Base-by-base conservation (phyloP, 2,797 vertebrate species). In the Threskiornis aethiopicus region DNA sequence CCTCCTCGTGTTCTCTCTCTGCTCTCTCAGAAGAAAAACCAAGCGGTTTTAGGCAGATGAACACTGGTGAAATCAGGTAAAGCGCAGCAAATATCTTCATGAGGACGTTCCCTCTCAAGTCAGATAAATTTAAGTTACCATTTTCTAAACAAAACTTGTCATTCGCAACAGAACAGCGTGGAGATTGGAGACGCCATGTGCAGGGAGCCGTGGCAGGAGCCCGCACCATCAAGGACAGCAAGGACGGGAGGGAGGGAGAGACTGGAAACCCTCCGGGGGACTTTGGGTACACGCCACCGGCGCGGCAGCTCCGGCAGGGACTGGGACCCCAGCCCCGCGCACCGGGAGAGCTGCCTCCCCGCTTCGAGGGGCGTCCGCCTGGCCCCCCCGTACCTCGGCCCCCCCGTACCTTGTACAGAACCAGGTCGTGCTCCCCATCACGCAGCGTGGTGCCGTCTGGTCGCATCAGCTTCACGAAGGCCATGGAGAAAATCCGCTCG, bases 401-500 rank as follows among this genome's bases (percentile, higher is more conserved):
- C 35, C 70, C 49, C 2, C 11, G 0, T 89, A 97, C 97, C 97
- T 97, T 97, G 90, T 97, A 97, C 1, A 97, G 92, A 37, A 97
- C 6, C 47, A 97, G 87, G 77, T 97, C 94, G 2, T 97, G 96
- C 67, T 97, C 97, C 55, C 97, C 97, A 0, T 97, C 97, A 3
- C 85, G 66, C 72, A 97, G 90, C 0, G 97, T 97, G 76, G 97
- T 97, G 70, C 97, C 97, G 0, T 97, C 96, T 1, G 93, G 86
- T 14, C 54, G 75, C 66, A 97, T 96, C 94, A 97, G 84, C 89
- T 80, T 90, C 94, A 97, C 96, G 0, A 96, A 97, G 37, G 97
- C 97, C 97, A 97, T 95, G 89, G 97, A 97, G 93, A 97, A 97
- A 75, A 96, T 79, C 57, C 88, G 31, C 95, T 97, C 97, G 0